Conservation (phyloP, 2,113 vertebrate genomes). For the Ibidorhyncha struthersii region DNA sequence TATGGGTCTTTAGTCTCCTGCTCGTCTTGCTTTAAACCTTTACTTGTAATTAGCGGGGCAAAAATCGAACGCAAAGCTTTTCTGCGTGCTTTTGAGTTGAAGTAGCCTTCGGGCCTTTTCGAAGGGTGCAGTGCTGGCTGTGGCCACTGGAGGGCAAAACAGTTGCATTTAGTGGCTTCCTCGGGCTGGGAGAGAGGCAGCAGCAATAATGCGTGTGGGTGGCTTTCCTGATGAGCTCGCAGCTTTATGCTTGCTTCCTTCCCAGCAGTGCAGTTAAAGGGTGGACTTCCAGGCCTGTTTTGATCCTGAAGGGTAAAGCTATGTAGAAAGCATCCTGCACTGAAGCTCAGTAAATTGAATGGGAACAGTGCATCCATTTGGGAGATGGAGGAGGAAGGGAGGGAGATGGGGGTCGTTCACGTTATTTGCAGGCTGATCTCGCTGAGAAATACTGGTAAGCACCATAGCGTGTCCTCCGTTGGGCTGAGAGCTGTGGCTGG, state of each 20-base stretch:
- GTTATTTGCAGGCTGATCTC: neutral
- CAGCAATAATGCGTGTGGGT: neutral
- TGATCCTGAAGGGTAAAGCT: neutral
- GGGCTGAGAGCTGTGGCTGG: neutral
- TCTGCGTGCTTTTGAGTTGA: neutral
- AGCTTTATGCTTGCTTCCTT: neutral
- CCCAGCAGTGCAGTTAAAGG: neutral
- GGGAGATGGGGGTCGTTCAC: accelerated
- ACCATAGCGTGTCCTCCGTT: accelerated
- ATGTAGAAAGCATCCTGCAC: neutral
- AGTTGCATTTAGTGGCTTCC: neutral
- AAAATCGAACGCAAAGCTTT: neutral
- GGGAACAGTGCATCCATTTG: neutral
- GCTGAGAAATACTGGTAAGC: neutral
- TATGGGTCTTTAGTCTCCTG: neutral
- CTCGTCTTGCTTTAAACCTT: neutral
- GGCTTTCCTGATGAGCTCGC: neutral
- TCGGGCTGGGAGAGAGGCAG: neutral
- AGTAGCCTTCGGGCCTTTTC: neutral
- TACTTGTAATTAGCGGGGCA: neutral
- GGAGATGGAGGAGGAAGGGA: neutral
- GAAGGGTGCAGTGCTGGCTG: neutral
- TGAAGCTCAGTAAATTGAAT: accelerated
- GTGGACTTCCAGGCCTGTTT: neutral
- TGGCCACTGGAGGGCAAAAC: slow-evolving; percentile 54